phyloP scores from a whole-genome alignment of 2,888 invertebrate genomes.

The Choreutis nemorana region DNA sequence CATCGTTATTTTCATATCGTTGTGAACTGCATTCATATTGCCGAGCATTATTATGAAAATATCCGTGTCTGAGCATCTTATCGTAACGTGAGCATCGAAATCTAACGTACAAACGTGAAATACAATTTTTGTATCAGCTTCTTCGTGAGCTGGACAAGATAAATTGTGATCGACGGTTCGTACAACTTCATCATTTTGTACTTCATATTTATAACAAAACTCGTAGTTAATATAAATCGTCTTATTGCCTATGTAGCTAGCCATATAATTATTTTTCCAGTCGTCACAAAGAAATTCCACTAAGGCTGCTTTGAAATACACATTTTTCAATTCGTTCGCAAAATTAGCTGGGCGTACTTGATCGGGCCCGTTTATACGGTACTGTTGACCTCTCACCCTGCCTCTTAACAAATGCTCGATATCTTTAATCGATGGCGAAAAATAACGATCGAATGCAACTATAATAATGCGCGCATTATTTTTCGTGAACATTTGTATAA shows the following conservation, averaged over 20 bases:
- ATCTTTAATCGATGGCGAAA: slow-evolving; percentile 16
- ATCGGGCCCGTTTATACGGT: slow-evolving; percentile 10
- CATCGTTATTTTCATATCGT: slow-evolving; percentile 11
- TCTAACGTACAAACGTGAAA: slow-evolving; percentile 5
- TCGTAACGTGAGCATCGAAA: slow-evolving; percentile 4
- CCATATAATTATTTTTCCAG: slow-evolving; percentile 11
- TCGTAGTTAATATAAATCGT: slow-evolving; percentile 12
- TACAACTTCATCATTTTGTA: slow-evolving; percentile 5
- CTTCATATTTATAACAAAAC: slow-evolving; percentile 8
- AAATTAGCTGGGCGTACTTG: slow-evolving; percentile 12
- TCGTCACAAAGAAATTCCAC: slow-evolving; percentile 11
- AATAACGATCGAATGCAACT: slow-evolving; percentile 14
- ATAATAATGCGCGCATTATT: slow-evolving; percentile 8
- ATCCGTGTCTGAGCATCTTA: slow-evolving; percentile 8
- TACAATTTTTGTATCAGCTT: slow-evolving; percentile 7
- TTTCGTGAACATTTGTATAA: background rate
- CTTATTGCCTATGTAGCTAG: slow-evolving; percentile 8
- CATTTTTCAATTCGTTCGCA: slow-evolving; percentile 12
- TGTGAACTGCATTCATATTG: slow-evolving; percentile 8
- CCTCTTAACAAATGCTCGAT: slow-evolving; percentile 9
- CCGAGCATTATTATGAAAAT: slow-evolving; percentile 10
- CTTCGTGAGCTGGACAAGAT: slow-evolving; percentile 6
- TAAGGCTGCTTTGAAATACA: slow-evolving; percentile 12
- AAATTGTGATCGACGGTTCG: slow-evolving; percentile 1
- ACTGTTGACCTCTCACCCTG: slow-evolving; percentile 6